These are phyloP conservation scores for Urocyon cinereoargenteus DNA, from an alignment of 2,797 vertebrate species.

Conservation along the genomic window DNA sequence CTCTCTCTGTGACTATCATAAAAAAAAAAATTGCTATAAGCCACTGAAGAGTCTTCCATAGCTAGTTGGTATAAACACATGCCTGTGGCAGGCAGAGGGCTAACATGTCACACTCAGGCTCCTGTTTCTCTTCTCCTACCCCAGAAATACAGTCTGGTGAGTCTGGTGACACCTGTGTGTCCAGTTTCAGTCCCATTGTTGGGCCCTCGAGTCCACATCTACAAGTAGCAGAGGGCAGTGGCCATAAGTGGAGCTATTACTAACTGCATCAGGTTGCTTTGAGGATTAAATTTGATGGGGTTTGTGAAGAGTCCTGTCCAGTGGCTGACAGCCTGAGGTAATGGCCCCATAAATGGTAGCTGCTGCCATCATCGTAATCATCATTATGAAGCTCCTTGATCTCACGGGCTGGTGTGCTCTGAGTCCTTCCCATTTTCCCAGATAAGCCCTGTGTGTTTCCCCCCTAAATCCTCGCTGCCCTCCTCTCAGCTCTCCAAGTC, in stretches of 20 bases:
- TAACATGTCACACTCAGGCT: not conserved
- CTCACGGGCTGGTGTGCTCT: not conserved
- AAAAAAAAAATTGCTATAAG: not conserved
- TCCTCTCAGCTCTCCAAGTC: not conserved
- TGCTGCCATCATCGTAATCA: not conserved
- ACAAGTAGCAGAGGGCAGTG: not conserved
- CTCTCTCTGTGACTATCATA: too few relatives aligned
- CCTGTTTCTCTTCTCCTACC: not conserved
- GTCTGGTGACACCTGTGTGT: not conserved
- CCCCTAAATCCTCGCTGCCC: not conserved
- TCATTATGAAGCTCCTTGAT: not conserved
- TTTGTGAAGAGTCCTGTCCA: not conserved
- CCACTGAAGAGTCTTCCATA: not conserved
- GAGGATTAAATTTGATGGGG: not conserved
- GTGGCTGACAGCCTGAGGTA: not conserved
- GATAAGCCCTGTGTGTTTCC: not conserved
- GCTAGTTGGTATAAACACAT: not conserved
- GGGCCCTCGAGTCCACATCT: not conserved
- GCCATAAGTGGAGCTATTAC: not conserved
- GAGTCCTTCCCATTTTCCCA: not conserved
- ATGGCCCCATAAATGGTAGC: not conserved
- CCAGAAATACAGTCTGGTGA: not conserved
- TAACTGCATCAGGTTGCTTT: not conserved
- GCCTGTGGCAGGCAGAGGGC: not conserved
- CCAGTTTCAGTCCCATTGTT: not conserved